Conservation (phyloP, 2,797 vertebrate species). For the Scarus forsteni region DNA sequence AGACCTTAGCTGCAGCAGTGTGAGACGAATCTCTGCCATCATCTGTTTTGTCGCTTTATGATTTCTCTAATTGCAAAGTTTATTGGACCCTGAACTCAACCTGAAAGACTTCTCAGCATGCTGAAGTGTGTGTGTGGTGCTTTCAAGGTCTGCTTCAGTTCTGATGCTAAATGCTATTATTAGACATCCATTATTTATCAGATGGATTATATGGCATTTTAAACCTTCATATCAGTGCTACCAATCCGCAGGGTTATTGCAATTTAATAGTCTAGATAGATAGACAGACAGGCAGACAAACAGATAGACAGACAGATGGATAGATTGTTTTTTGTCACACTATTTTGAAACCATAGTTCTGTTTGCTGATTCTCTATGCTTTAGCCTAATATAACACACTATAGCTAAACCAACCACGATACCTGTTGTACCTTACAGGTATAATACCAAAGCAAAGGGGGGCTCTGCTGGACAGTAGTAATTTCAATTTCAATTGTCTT, state of each 20-base stretch:
- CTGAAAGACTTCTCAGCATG: conserved; percentile 1
- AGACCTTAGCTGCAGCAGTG: conserved; percentile 32
- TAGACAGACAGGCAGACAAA: no score
- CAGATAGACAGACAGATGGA: background rate
- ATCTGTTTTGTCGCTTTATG: conserved; percentile 23
- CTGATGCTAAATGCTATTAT: conserved; percentile 4
- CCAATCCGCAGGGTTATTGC: conserved; percentile 5
- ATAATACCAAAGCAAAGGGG: no score
- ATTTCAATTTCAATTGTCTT: no score
- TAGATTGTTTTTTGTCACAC: background rate
- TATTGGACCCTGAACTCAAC: conserved; percentile 31
- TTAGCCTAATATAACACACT: no score
- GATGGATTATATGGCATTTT: background rate
- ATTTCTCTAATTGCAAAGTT: conserved; percentile 50
- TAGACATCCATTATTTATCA: conserved; percentile 9
- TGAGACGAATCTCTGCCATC: conserved; percentile 38
- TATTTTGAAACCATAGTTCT: no score
- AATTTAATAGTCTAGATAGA: background rate
- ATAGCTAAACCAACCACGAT: no score
- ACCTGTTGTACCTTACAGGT: no score
- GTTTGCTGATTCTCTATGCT: no score
- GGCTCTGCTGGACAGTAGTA: no score
- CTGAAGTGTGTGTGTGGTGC: background rate
- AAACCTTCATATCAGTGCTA: background rate
- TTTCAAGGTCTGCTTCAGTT: conserved; percentile 5